Conservation (phyloP, 2,797 vertebrate species). For the Dicrostonyx torquatus region DNA sequence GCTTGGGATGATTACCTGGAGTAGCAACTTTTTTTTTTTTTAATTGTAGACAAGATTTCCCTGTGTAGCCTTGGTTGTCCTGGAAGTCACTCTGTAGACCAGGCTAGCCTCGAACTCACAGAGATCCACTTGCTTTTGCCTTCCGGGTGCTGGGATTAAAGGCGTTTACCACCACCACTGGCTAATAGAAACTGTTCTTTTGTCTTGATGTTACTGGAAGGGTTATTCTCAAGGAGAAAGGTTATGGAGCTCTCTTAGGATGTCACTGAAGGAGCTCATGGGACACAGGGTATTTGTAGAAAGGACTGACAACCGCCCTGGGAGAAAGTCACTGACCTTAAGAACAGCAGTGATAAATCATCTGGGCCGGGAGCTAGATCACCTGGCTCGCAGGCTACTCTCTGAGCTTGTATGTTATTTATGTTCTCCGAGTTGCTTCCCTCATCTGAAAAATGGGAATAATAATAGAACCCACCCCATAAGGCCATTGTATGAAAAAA, state of each 20-base stretch:
- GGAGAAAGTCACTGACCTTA: background rate
- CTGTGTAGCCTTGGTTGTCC: background rate
- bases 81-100: background rate
- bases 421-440: background rate
- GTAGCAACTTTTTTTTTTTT: background rate
- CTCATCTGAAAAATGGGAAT: background rate
- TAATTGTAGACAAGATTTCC: background rate
- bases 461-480: background rate
- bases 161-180: background rate
- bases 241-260: background rate
- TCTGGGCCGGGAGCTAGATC: background rate
- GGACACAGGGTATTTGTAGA: background rate
- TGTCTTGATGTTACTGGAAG: background rate
- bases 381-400: background rate
- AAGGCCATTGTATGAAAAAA: slow-evolving; percentile 17
- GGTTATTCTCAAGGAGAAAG: background rate
- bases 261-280: background rate
- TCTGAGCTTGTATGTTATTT: background rate
- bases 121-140: background rate
- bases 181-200: background rate
- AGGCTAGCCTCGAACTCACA: background rate
- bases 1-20: background rate
- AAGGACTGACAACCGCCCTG: background rate
- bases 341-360: background rate
- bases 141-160: background rate